Evolutionary conservation across 2,113 vertebrate genomes (phyloP), one percentile per base, ranked within the genome.

Genomic region (Cnemophilus loriae): DNA sequence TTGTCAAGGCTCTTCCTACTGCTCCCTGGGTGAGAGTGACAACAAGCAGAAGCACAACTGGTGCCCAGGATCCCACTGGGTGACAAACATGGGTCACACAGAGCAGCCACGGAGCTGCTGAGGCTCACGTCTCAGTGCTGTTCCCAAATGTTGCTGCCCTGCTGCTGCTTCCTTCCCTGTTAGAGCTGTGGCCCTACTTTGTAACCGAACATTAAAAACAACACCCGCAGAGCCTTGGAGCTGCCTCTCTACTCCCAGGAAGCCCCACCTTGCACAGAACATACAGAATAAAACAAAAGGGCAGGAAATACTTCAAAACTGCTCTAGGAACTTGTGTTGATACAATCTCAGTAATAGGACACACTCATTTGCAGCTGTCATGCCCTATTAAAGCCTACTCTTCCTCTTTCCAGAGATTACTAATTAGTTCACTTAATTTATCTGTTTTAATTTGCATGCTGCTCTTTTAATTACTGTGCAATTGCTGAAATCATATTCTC

Each of bases 371-470:
- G 71, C 59, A 83, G 87, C 50, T 90, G 70, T 60, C 65, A 49
- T 28, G 53, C 57, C 59, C 78, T 80, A 59, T 33, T 90, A 80
- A 95, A 85, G 50, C 55, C 65, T 27, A 20, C 61, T 49, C 76
- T 80, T 71, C 47, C 52, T 87, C 53, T 61, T 95, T 41, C 55
- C 80, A 59, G 46, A 57, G 35, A 35, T 85, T 85, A 76, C 67
- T 74, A 52, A 93, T 95, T 81, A 87, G 61, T 67, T 89, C 41
- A 42, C 42, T 90, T 95, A 68, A 90, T 96, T 89, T 90, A 93
- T 74, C 77, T 92, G 56, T 52, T 69, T 79, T 69, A 84, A 94
- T 90, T 92, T 86, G 63, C 56, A 81, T 41, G 46, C 67, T 89
- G 61, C 63, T 94, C 44, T 93, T 94, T 60, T 91, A 93, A 90